Base-by-base conservation (phyloP, 2,113 vertebrate genomes). In the Beaufortia kweichowensis region DNA sequence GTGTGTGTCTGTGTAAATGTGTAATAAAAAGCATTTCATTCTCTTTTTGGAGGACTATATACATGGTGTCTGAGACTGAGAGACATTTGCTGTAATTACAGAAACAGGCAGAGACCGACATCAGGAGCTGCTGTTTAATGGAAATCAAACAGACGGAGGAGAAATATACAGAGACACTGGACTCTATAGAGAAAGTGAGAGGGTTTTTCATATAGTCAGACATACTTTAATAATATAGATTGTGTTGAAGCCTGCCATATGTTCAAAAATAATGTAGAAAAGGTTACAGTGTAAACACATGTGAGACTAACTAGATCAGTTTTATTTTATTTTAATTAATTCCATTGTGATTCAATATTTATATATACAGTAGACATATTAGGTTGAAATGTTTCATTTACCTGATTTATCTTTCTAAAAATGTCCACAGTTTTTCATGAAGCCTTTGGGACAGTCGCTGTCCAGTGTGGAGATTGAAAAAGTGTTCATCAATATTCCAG, bases 131-230 rank as follows among this genome's bases (percentile, higher is more conserved):
- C 87, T 98, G 97, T 85, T 90, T 98, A 53, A 86, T 93, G 78
- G 97, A 98, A 91, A 98, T 98, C 89, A 96, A 91, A 79, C 97
- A 98, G 91, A 98, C 97, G 0, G 97, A 98, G 85, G 96, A 98
- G 93, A 98, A 98, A 86, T 98, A 98, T 81, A 94, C 95, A 0
- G 97, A 98, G 89, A 98, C 96, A 0, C 86, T 98, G 90, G 97
- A 98, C 82, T 98, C 96, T 0, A 98, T 98, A 75, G 96, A 98
- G 86, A 97, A 95, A 90, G 97, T 95, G 55, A 8, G 31, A 4
- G 85, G 8, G 26, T 24, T 17, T 59, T 56, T 17, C 55, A 33
- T 17, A 48, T 26, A 50, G n/a, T 26, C 6, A 70, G 41, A 29
- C 43, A 19, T n/a, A 9, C 19, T 53, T 3, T 53, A 53, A 53